A percentile compares a stretch with the other conserved stretches of the same genome.
Evolutionary conservation across 2,113 vertebrate genomes (phyloP).

Genomic region (Corythornis madagascariensis): DNA sequence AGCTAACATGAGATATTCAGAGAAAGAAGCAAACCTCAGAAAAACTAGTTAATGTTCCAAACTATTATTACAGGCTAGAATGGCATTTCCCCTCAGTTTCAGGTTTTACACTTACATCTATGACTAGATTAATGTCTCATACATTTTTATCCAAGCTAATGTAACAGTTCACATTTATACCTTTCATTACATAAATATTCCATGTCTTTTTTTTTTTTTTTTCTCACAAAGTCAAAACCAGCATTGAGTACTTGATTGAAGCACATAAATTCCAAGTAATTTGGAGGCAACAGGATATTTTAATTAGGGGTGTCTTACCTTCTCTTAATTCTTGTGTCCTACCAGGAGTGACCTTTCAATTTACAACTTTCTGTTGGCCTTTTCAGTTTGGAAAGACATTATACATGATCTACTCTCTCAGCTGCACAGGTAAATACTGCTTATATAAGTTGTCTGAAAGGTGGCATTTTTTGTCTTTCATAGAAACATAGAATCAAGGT

Average conservation of each 20-base stretch:
- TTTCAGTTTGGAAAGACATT: conserved; percentile 54
- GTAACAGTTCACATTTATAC: background rate
- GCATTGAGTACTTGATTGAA: background rate
- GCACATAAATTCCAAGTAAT: background rate
- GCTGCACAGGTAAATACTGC: conserved; percentile 15
- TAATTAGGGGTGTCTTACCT: conserved; percentile 54
- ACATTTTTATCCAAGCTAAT: background rate
- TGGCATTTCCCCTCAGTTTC: background rate
- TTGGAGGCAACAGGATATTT: conserved; percentile 26
- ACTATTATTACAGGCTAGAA: background rate
- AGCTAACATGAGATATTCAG: background rate
- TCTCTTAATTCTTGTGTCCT: conserved; percentile 31
- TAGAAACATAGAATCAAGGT: no score
- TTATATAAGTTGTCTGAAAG: conserved; percentile 21
- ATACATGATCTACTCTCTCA: conserved; percentile 48
- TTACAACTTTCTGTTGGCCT: conserved; percentile 67
- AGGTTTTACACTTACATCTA: background rate
- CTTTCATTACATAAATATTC: background rate
- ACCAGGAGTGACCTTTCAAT: conserved; percentile 68
- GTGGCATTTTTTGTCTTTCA: conserved; percentile 15
- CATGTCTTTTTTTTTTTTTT: background rate
- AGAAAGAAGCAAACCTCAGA: background rate
- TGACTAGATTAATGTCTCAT: background rate
- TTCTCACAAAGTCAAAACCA: background rate
- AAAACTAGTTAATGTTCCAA: background rate